phyloP scores from a whole-genome alignment of 1,140 invertebrate species.

The Drosophila mayri region DNA sequence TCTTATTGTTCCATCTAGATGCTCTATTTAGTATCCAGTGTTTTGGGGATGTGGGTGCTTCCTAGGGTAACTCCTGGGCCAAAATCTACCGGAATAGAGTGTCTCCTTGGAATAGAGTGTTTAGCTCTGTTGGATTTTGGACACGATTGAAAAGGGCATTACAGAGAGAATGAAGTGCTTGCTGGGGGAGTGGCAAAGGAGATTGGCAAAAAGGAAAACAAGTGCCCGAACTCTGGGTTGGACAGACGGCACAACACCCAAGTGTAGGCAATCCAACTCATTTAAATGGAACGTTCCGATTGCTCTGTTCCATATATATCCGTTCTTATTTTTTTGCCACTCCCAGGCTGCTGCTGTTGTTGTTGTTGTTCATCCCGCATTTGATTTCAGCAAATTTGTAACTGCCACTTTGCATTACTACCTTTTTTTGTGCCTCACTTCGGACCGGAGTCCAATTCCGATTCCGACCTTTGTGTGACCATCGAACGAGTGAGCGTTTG shows the following conservation, averaged over 20 bases:
- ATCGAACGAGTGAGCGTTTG: slow-evolving; percentile 38
- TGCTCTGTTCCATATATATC: slow-evolving; percentile 28
- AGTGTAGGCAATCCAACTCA: slow-evolving; percentile 55
- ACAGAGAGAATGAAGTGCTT: slow-evolving; percentile 20
- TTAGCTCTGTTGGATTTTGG: slow-evolving; percentile 31
- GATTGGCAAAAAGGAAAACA: background rate
- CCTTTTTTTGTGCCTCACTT: slow-evolving; percentile 25
- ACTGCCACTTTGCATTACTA: slow-evolving; percentile 73
- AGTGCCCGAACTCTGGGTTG: background rate
- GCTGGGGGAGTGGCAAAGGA: background rate
- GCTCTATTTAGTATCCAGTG: slow-evolving; percentile 11
- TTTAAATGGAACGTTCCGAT: slow-evolving; percentile 58
- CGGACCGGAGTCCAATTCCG: slow-evolving; percentile 12
- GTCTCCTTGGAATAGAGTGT: slow-evolving; percentile 27
- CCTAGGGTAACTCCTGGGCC: background rate
- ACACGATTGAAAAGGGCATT: slow-evolving; percentile 50
- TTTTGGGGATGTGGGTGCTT: background rate
- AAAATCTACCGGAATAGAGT: background rate
- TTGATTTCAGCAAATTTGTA: slow-evolving; percentile 81
- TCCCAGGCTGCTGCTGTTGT: background rate
- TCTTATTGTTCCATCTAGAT: slow-evolving; percentile 22
- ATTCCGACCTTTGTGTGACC: slow-evolving; percentile 41
- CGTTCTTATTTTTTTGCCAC: slow-evolving; percentile 17
- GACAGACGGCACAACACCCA: slow-evolving; percentile 34
- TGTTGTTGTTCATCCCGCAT: slow-evolving; percentile 34